Evolutionary conservation across 2,113 vertebrate species (phyloP).

Genomic region (Rhineura floridana): DNA sequence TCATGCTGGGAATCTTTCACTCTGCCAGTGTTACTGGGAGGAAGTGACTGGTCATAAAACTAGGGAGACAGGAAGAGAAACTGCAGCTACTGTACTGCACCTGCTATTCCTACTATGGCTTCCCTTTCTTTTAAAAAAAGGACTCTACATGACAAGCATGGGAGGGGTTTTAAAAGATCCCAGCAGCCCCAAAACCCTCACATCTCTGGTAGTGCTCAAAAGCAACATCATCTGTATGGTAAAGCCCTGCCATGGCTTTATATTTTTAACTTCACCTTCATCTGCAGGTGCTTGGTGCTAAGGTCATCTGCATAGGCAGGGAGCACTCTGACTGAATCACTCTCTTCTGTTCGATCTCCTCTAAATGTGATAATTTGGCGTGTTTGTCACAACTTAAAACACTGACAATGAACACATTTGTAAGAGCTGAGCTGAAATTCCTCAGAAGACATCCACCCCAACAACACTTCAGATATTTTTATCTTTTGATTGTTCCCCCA

Average conservation of each 20-base stretch:
- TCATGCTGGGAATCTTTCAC: neutral
- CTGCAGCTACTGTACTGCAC: conserved; percentile 4
- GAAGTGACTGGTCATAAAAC: neutral
- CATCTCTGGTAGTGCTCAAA: conserved; percentile 21
- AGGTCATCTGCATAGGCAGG: neutral
- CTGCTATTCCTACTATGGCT: neutral
- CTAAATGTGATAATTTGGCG: neutral
- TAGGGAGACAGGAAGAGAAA: neutral
- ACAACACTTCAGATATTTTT: too few species aligned
- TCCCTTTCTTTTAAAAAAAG: conserved; percentile 28
- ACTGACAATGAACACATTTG: neutral
- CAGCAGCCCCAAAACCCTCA: neutral
- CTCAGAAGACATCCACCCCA: too few species aligned
- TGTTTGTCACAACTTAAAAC: neutral
- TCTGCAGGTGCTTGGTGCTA: neutral
- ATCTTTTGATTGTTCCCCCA: too few species aligned
- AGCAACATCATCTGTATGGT: conserved; percentile 58
- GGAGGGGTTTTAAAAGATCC: neutral
- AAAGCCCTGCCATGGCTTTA: conserved; percentile 17
- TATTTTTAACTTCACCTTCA: neutral
- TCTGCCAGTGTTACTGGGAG: neutral
- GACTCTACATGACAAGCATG: neutral
- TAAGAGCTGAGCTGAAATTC: neutral
- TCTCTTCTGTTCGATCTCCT: neutral
- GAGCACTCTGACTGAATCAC: neutral